Evolutionary conservation across 2,888 invertebrate species (phyloP).

Genomic region (Idaea dimidiata): DNA sequence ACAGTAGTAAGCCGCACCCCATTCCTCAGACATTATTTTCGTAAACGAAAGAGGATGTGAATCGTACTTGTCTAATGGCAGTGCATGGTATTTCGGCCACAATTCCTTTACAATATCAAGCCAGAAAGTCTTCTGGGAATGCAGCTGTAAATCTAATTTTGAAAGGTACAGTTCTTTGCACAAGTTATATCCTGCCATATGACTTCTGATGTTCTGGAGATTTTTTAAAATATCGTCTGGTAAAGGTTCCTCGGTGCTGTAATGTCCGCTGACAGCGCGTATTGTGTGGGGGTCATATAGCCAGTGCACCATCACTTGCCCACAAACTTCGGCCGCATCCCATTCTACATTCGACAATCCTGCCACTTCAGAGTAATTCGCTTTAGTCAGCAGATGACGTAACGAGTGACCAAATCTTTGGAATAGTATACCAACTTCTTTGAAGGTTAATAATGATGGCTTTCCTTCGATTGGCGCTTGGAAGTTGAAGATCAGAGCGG

Average conservation of each 20-base stretch:
- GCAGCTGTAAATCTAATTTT: constrained; percentile 90
- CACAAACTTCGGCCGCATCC: constrained; percentile 93
- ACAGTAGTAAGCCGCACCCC: constrained; percentile 93
- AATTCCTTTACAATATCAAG: constrained; percentile 86
- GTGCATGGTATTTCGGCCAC: constrained; percentile 90
- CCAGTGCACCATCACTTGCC: constrained; percentile 91
- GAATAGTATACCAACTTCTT: constrained; percentile 89
- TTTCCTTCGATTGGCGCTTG: constrained; percentile 82
- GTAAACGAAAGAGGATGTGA: constrained; percentile 92
- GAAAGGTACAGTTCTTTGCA: constrained; percentile 91
- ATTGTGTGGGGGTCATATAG: constrained; percentile 83
- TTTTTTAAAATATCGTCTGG: constrained; percentile 84
- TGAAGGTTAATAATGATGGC: constrained; percentile 87
- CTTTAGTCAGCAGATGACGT: constrained; percentile 91
- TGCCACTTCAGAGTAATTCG: constrained; percentile 90
- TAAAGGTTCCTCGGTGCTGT: constrained; percentile 86
- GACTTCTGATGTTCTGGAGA: constrained; percentile 83
- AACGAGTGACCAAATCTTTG: constrained; percentile 93
- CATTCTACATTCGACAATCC: constrained; percentile 95
- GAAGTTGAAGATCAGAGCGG: constrained; percentile 92
- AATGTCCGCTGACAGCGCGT: constrained; percentile 86
- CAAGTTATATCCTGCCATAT: constrained; percentile 89
- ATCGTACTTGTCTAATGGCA: constrained; percentile 89
- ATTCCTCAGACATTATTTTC: constrained; percentile 90
- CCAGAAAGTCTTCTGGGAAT: constrained; percentile 91